phyloP scores from a whole-genome alignment of 1,140 invertebrate species.

The Diuraphis noxia region DNA sequence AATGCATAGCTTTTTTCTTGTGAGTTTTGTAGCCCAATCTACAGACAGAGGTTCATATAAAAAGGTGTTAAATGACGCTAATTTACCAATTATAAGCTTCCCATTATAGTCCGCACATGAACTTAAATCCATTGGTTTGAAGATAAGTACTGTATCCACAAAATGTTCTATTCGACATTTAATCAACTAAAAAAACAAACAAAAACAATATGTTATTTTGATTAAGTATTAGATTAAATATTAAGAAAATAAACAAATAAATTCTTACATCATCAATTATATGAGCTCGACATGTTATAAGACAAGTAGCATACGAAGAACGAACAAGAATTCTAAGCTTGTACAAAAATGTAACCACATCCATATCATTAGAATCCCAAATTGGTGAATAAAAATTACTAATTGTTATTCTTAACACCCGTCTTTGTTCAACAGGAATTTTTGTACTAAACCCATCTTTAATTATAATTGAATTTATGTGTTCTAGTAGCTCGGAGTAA shows the following conservation, averaged over 20 bases:
- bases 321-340: conserved; percentile 32
- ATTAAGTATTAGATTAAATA: background rate
- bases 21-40: conserved; percentile 43
- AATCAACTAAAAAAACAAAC: conserved; percentile 4
- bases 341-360: conserved; percentile 41
- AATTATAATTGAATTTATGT: conserved; percentile 32
- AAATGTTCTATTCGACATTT: conserved; percentile 44
- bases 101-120: conserved; percentile 41
- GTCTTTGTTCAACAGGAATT: conserved; percentile 43
- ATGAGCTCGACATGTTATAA: conserved; percentile 29
- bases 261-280: conserved; percentile 35
- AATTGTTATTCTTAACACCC: conserved; percentile 44
- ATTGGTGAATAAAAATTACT: conserved; percentile 33
- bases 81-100: conserved; percentile 26
- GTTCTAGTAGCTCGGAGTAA: background rate
- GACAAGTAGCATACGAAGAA: conserved; percentile 45
- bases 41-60: conserved; percentile 38
- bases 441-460: conserved; percentile 32
- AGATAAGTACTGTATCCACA: conserved; percentile 3
- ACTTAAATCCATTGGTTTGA: conserved; percentile 43
- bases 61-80: conserved; percentile 42
- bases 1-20: conserved; percentile 31
- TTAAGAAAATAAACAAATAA: background rate
- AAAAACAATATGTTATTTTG: background rate
- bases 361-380: conserved; percentile 19